Evolutionary conservation across 2,113 vertebrate species (phyloP), one percentile per base, ranked within the genome.

Genomic region (Centropristis striata): DNA sequence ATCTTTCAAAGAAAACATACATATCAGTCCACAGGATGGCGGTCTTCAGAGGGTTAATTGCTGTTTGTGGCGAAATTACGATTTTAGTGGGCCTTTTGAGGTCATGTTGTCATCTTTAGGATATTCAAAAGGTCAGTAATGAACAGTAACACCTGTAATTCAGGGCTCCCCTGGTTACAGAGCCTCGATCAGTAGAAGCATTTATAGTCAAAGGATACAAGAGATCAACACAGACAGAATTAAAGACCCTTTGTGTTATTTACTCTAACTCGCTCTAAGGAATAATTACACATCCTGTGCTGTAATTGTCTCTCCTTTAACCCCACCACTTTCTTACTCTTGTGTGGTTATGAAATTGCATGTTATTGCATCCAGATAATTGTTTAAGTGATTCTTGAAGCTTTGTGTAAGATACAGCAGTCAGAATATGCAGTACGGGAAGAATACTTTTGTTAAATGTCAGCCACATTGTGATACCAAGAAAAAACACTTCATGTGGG

Each of bases 291-390:
- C 4, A 28, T n/a, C 7, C n/a, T 41, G 27, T 39, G 21, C 14
- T 46, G 36, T 28, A 20, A 72, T 27, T 23, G 12, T 58, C n/a
- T 71, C 28, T 53, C 21, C 64, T 71, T 73, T 53, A 41, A 47
- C 47, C 27, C 36, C 18, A 32, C 58, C 13, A 65, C 69, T 73
- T 53, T 71, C 32, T 77, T 53, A 55, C 58, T 77, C 54, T 15
- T 68, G 25, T 81, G 54, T 37, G 59, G 51, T 2, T 20, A 69
- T 76, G 44, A 50, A 65, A 75, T 69, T 58, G n/a, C 37, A 60
- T 77, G 37, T 70, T 71, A 46, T 73, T 27, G 27, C 32, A 49
- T 51, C 16, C 41, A 65, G 42, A 21, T 75, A 44, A 70, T 55
- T 21, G 13, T 23, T 11, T 20, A 54, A 53, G 66, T 66, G 76